Conservation (phyloP, 1,140 invertebrate species). For the Calycopis cecrops region DNA sequence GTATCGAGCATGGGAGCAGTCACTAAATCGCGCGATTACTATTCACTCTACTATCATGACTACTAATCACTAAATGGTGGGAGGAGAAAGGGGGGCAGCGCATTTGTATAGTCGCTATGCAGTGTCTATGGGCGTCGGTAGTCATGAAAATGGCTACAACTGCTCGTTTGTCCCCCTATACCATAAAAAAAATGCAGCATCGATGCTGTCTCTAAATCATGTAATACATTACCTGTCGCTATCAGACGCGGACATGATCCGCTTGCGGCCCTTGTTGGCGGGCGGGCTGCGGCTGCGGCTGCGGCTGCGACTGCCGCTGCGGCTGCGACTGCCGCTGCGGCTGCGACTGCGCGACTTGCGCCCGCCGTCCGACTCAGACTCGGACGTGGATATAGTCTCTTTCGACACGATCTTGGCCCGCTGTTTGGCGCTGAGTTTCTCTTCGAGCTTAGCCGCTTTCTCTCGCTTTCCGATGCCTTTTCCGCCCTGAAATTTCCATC, state of each 20-base stretch:
- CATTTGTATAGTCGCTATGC: no score
- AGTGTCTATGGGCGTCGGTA: no score
- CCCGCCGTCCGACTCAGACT: constrained; percentile 87
- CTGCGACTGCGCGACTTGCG: constrained; percentile 50
- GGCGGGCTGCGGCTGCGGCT: constrained; percentile 47
- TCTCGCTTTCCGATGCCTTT: constrained; percentile 57
- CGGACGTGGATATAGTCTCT: constrained; percentile 95
- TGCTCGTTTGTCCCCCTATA: no score
- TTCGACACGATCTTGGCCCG: constrained; percentile 94
- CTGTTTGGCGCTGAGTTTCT: constrained; percentile 87
- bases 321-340: constrained; percentile 46
- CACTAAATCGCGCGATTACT: no score
- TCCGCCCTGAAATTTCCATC: constrained; percentile 44
- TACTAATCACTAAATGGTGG: no score
- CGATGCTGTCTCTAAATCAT: neutral
- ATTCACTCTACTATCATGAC: no score
- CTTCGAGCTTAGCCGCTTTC: constrained; percentile 67
- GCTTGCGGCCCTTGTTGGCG: constrained; percentile 51
- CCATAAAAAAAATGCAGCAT: no score
- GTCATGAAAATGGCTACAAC: no score
- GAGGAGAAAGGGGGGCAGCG: no score
- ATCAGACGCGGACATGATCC: constrained; percentile 66
- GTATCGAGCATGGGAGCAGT: no score
- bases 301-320: constrained; percentile 46
- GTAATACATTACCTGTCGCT: constrained; percentile 51